Conservation (phyloP, 2,797 vertebrate species). For the Liparis tanakae region DNA sequence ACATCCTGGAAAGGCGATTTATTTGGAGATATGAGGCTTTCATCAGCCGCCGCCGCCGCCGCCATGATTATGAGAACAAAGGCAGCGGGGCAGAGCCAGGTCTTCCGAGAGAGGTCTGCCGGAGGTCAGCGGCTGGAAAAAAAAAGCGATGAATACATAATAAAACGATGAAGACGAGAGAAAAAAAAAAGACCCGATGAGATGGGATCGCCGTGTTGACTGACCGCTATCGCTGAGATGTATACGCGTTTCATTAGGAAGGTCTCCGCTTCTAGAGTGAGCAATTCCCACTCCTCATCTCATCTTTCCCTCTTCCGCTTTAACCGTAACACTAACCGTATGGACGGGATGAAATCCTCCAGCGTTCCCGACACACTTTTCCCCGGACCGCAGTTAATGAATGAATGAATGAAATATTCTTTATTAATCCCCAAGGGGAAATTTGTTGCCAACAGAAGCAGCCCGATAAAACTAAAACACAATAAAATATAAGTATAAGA, state of each 20-base stretch:
- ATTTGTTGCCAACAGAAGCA: too few species aligned
- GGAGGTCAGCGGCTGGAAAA: slow-evolving; percentile 35
- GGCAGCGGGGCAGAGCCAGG: slow-evolving; percentile 32
- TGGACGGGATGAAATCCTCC: slow-evolving; percentile 14
- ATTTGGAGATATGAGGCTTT: slow-evolving; percentile 55
- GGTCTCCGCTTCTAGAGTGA: neutral
- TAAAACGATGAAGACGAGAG: slow-evolving; percentile 20
- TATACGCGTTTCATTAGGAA: slow-evolving; percentile 15
- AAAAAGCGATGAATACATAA: slow-evolving; percentile 46
- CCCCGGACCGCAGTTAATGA: too few species aligned
- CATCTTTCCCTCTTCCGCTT: neutral
- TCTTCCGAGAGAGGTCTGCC: slow-evolving; percentile 30
- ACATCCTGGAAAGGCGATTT: slow-evolving; percentile 38
- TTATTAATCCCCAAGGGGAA: too few species aligned
- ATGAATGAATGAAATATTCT: too few species aligned
- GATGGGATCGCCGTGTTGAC: slow-evolving; percentile 20
- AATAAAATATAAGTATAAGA: too few species aligned
- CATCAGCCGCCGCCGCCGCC: slow-evolving; percentile 17
- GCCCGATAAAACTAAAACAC: too few species aligned
- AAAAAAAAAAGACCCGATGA: slow-evolving; percentile 23
- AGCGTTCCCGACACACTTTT: neutral
- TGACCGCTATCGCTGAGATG: slow-evolving; percentile 12
- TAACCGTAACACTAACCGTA: slow-evolving; percentile 18
- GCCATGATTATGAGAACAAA: slow-evolving; percentile 55
- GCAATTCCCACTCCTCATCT: slow-evolving; percentile 18